A percentile compares a stretch with the other conserved stretches of the same genome.
Conservation (phyloP, 2,888 invertebrate genomes). For the Leucania comma region DNA sequence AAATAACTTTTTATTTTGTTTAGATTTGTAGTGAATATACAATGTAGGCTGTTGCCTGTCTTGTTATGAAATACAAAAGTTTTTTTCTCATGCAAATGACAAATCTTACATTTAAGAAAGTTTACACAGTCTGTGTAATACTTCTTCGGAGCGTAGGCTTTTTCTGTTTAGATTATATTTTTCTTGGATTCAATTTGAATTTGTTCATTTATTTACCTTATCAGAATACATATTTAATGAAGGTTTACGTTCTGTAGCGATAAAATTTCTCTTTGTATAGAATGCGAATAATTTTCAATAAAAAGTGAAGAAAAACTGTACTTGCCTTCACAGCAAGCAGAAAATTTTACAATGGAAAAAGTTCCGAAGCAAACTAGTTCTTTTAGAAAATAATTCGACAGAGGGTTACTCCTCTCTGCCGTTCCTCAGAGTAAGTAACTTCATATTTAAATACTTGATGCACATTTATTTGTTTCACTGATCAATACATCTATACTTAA, state of each 20-base stretch:
- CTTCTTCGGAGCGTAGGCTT: slow-evolving; percentile 30
- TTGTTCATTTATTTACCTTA: slow-evolving; percentile 22
- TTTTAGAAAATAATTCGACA: slow-evolving; percentile 27
- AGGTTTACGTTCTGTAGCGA: neutral
- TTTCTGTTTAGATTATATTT: slow-evolving; percentile 46
- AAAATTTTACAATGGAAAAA: slow-evolving; percentile 47
- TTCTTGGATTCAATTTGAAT: slow-evolving; percentile 37
- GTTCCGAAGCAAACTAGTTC: slow-evolving; percentile 18
- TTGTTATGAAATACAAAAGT: slow-evolving; percentile 46
- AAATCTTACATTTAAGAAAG: slow-evolving; percentile 51
- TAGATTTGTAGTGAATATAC: slow-evolving; percentile 19
- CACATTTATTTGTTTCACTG: neutral
- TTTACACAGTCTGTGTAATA: slow-evolving; percentile 41
- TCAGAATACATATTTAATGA: neutral
- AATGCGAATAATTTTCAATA: slow-evolving; percentile 18
- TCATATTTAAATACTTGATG: slow-evolving; percentile 23
- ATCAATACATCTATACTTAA: neutral
- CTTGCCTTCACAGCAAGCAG: slow-evolving; percentile 25
- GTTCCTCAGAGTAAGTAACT: neutral
- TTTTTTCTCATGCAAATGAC: slow-evolving; percentile 54
- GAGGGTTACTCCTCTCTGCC: slow-evolving; percentile 4
- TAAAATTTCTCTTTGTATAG: neutral
- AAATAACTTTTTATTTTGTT: slow-evolving; percentile 2
- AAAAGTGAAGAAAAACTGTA: slow-evolving; percentile 27
- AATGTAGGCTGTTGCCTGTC: slow-evolving; percentile 7